Base-by-base conservation (phyloP, 2,888 invertebrate species). In the Zonitis immaculata region DNA sequence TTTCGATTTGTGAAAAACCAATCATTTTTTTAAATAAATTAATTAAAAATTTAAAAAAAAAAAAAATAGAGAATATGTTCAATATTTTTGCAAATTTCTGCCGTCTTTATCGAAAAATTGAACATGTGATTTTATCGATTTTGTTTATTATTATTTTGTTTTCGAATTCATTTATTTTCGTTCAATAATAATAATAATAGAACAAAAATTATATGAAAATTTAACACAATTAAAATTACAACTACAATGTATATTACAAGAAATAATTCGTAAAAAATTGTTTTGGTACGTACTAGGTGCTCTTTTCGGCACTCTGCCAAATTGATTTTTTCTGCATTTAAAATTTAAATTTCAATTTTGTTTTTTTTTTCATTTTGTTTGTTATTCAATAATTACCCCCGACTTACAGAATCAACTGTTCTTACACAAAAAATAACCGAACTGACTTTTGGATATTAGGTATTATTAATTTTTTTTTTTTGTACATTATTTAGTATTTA, bases 261-360 rank as follows among this genome's bases (percentile, higher is more conserved):
- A 71, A 71, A 66, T 64, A 56, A 69, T 65, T 65, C 62, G 61
- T 64, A 67, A 66, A 68, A 66, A 66, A 66, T 65, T 66, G 65
- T 64, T 62, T 69, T 69, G 66, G 66, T 69, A 67, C 68, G 62
- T 66, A 67, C 65, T 67, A 68, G 67, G 68, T 68, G 68, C 67
- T 66, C 66, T 59, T 64, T 61, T 66, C 63, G 67, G 64, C 66
- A 67, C 66, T 62, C 62, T 59, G 65, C 64, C 65, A 66, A 62
- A 63, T 63, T 22, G 3, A 22, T 22, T 22, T 22, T 3, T 22
- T 22, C n/a, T n/a, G n/a, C n/a, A n/a, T n/a, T n/a, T n/a, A n/a
- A n/a, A n/a, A n/a, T n/a, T n/a, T n/a, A 4, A 22, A 22, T 22
- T 5, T 22, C 3, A 4, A 4, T 22, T 22, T 22, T 22, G 22